These are phyloP conservation scores for Prinia subflava DNA, from an alignment of 2,113 vertebrate species.

Conservation along the genomic window DNA sequence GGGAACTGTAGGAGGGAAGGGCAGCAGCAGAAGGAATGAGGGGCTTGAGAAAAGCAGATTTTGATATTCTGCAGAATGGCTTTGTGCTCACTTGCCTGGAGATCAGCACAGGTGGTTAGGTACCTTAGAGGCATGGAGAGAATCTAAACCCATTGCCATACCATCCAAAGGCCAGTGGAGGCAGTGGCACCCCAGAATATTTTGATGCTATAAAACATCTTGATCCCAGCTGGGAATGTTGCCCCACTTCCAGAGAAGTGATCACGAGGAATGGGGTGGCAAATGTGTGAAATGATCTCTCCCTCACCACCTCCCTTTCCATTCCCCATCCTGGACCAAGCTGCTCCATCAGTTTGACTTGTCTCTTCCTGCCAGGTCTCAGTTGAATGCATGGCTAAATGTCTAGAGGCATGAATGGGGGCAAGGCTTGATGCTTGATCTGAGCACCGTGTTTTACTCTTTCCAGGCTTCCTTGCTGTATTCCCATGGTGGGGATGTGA, in stretches of 20 bases:
- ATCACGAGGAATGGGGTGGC: neutral
- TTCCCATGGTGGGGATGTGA: neutral
- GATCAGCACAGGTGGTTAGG: neutral
- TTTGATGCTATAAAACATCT: neutral
- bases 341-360: neutral
- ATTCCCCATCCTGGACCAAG: neutral
- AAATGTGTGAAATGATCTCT: neutral
- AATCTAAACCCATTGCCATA: neutral
- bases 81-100: neutral
- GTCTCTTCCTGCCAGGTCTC: neutral
- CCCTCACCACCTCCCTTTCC: neutral
- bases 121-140: neutral
- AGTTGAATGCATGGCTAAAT: neutral
- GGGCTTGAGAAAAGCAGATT: neutral
- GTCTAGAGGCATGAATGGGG: neutral
- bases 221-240: neutral
- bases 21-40: neutral
- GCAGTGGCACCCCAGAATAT: neutral
- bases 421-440: neutral
- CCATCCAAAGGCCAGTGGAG: neutral
- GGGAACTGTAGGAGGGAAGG: neutral
- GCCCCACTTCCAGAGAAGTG: neutral
- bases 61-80: neutral
- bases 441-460: neutral
- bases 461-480: constrained; percentile 20